These are phyloP conservation scores for Xestia ashworthii DNA, from an alignment of 2,888 invertebrate genomes.

Conservation along the genomic window DNA sequence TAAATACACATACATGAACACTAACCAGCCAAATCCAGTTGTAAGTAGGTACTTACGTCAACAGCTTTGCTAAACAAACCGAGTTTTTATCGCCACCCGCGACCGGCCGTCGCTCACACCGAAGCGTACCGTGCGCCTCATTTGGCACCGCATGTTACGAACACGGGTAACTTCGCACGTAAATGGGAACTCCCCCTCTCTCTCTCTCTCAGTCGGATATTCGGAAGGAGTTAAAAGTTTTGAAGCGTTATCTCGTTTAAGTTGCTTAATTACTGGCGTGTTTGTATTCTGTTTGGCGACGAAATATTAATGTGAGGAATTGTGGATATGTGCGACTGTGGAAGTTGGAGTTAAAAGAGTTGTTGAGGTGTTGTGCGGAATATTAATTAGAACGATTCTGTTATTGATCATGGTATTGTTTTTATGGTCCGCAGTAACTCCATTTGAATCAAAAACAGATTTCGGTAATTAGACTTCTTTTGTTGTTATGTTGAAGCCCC, in stretches of 20 bases:
- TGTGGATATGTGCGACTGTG: constrained; percentile 13
- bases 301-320: constrained; percentile 49
- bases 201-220: constrained; percentile 40
- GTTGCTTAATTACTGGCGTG: constrained; percentile 63
- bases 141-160: constrained; percentile 68
- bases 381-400: constrained; percentile 32
- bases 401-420: constrained; percentile 2
- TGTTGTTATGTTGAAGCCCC: background rate
- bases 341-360: constrained; percentile 32
- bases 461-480: background rate
- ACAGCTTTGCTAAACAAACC: constrained; percentile 17
- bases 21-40: constrained; percentile 45
- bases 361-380: constrained; percentile 30
- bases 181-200: constrained; percentile 46
- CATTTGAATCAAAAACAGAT: background rate
- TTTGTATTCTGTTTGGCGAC: constrained; percentile 59
- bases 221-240: constrained; percentile 62
- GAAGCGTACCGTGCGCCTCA: constrained; percentile 57
- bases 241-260: constrained; percentile 57
- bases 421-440: background rate
- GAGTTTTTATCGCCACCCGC: constrained; percentile 47
- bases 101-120: constrained; percentile 62
- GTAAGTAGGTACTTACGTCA: constrained; percentile 29
- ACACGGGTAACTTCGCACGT: constrained; percentile 64
- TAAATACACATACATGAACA: constrained; percentile 12